Evolutionary conservation across 2,797 vertebrate species (phyloP), one percentile per base, ranked within the genome.

Genomic region (Pangasius mekongensis): DNA sequence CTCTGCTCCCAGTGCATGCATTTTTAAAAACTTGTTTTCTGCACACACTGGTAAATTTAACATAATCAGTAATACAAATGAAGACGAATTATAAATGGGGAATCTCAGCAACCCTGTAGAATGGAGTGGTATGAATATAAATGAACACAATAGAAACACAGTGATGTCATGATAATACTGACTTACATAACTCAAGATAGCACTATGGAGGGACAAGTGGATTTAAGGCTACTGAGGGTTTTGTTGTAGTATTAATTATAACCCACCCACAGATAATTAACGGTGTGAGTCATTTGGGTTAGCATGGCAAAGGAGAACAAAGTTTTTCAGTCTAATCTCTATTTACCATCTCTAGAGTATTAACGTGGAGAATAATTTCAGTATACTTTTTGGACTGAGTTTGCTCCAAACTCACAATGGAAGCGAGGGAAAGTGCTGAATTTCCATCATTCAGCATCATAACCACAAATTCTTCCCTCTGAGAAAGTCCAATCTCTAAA

Each of bases 41-140:
- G 36, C 36, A 62, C 80, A 62, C 39, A 20, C 30, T 39, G 54
- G 78, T 82, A 64, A 83, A 66, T 83, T 83, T 66, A 49, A 66
- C 60, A 66, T 84, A 52, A 49, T 52, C 43, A 2, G 2, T 67
- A 83, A 83, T 47, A 52, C 39, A 67, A 84, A 66, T 52, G 47
- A 67, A 43, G 16, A 66, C 9, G 16, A 47, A 66, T 83, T 66
- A 66, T 47, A 30, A 83, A 66, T 83, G 43, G 66, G 81, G 27
- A 62, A 64, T 83, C 58, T 43, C 58, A 33, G 62, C 39, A 83
- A 66, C 24, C 39, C 27, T 83, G 62, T 66, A 30, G 58, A 67
- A 67, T 22, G 16, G 60, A 47, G 14, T 2, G 24, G 3, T 11
- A 43, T 66, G 82, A 49, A 64, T 83, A 83, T 36, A 49, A 66